phyloP scores from a whole-genome alignment of 2,888 invertebrate genomes.

The Ecliptopera silaceata region DNA sequence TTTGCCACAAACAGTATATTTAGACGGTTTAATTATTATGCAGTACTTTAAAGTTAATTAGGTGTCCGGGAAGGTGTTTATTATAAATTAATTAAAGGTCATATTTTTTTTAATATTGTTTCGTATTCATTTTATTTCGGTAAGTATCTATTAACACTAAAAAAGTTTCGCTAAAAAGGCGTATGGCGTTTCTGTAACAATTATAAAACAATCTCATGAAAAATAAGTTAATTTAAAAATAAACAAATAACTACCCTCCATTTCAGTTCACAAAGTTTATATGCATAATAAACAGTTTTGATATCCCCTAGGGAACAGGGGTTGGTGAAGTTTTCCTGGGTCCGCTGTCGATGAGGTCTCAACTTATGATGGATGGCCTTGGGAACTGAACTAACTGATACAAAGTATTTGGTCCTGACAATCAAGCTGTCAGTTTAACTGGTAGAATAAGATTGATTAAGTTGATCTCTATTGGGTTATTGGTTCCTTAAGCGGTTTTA shows the following conservation, averaged over 20 bases:
- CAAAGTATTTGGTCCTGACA: background rate
- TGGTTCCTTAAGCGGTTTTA: too few species aligned
- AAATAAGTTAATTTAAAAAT: background rate
- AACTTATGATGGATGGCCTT: constrained; percentile 15
- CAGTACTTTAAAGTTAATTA: constrained; percentile 33
- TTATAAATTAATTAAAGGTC: constrained; percentile 22
- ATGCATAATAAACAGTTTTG: constrained; percentile 7
- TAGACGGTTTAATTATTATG: constrained; percentile 39
- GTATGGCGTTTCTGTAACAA: too few species aligned
- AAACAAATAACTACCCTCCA: background rate
- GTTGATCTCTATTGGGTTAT: too few species aligned
- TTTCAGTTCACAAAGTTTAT: constrained; percentile 6
- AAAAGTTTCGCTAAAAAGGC: too few species aligned
- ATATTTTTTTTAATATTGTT: too few species aligned
- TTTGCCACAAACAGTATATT: constrained; percentile 35
- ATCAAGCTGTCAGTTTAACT: background rate
- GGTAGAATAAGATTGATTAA: too few species aligned
- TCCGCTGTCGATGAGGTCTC: constrained; percentile 14
- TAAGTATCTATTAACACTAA: too few species aligned
- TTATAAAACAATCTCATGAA: too few species aligned
- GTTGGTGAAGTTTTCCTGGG: background rate
- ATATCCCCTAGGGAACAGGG: background rate
- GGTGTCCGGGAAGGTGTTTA: constrained; percentile 21
- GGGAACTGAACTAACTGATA: constrained; percentile 1
- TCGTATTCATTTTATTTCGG: too few species aligned